Conservation (phyloP, 2,113 vertebrate species). For the Prunella fulvescens region DNA sequence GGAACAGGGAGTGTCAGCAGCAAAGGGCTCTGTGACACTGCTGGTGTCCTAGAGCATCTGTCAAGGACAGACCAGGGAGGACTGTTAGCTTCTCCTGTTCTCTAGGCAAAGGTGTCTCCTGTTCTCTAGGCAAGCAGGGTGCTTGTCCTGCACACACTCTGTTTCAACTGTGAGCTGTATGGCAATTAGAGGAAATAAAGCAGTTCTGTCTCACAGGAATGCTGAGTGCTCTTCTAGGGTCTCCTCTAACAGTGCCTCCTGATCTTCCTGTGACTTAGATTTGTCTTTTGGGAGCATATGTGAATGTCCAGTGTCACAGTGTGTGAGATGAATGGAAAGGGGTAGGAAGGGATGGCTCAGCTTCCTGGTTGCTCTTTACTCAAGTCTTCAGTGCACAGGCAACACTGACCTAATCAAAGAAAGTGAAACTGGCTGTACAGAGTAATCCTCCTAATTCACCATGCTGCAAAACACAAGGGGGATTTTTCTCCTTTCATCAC, state of each 20-base stretch:
- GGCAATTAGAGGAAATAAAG: neutral
- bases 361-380: neutral
- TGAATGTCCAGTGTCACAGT: too few relatives aligned
- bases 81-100: neutral
- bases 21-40: neutral
- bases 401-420: neutral
- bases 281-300: neutral
- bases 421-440: slow-evolving; percentile 16
- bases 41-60: neutral
- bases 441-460: neutral
- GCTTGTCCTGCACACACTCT: neutral
- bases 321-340: neutral
- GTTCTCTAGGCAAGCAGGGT: neutral
- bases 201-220: neutral
- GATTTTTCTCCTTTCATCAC: slow-evolving; percentile 16
- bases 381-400: neutral
- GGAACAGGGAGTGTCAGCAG: neutral
- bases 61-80: neutral
- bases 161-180: neutral
- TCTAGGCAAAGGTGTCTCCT: neutral
- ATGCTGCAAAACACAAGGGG: slow-evolving; percentile 4
- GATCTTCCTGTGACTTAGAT: neutral
- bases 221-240: neutral
- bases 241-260: neutral
- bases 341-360: neutral